These are phyloP conservation scores for Salvelinus namaycush DNA, from an alignment of 2,113 vertebrate species.

Conservation along the genomic window DNA sequence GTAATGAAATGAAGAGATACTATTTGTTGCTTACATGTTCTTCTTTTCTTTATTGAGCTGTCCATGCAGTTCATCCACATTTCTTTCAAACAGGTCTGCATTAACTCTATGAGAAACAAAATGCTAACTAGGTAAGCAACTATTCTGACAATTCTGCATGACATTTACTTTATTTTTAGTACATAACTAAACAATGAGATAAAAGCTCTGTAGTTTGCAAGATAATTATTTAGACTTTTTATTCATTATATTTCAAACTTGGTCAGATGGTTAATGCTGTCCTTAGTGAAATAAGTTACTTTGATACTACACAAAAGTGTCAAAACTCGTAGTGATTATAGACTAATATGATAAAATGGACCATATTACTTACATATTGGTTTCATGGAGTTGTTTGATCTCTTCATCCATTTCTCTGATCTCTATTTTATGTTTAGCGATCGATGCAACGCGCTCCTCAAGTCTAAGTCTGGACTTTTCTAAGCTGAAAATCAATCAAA, in stretches of 20 bases:
- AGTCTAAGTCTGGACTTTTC: slow-evolving; percentile 48
- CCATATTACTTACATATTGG: slow-evolving; percentile 5
- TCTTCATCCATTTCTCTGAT: slow-evolving; percentile 56
- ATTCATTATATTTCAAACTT: too few relatives aligned
- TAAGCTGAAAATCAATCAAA: slow-evolving; percentile 29
- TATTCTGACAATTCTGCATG: too few relatives aligned
- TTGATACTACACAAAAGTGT: too few relatives aligned
- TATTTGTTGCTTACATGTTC: slow-evolving; percentile 16
- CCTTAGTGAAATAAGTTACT: too few relatives aligned
- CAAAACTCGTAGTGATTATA: too few relatives aligned
- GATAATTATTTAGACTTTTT: too few relatives aligned
- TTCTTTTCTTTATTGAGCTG: slow-evolving; percentile 38
- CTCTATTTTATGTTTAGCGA: slow-evolving; percentile 47
- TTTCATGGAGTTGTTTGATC: slow-evolving; percentile 50
- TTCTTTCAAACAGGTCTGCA: slow-evolving; percentile 36
- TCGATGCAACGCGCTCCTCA: slow-evolving; percentile 45
- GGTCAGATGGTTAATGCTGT: not conserved
- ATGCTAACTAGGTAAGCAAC: not conserved
- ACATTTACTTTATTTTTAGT: too few relatives aligned
- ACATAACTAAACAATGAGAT: not conserved
- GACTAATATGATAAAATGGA: not conserved
- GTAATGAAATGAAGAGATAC: too few relatives aligned
- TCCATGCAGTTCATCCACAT: slow-evolving; percentile 34
- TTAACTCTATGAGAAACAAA: slow-evolving; percentile 39
- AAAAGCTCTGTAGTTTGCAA: not conserved